These are phyloP conservation scores for Carettochelys insculpta DNA, from an alignment of 2,113 vertebrate genomes.

Conservation along the genomic window DNA sequence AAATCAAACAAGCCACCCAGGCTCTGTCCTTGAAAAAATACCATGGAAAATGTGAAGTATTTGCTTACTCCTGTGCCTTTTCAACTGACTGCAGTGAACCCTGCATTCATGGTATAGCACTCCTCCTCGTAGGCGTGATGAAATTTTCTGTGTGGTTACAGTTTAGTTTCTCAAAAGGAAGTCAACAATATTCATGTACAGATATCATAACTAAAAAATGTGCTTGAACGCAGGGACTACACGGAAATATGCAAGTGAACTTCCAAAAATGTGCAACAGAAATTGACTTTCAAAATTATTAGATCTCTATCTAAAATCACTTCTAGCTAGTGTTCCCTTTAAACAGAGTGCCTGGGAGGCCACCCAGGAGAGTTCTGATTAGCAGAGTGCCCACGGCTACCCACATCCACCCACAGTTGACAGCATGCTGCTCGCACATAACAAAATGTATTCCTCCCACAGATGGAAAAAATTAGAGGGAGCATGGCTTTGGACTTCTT, in stretches of 20 bases:
- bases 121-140: background rate
- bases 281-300: background rate
- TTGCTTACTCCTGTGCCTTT: conserved; percentile 1
- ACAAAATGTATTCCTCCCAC: too few species aligned
- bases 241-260: background rate
- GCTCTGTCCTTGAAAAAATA: too few species aligned
- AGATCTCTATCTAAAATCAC: background rate
- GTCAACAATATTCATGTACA: background rate
- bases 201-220: background rate
- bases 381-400: too few species aligned
- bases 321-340: too few species aligned
- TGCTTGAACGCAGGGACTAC: background rate
- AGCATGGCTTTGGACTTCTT: too few species aligned
- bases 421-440: too few species aligned
- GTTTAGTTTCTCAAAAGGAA: background rate
- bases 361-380: too few species aligned
- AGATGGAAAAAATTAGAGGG: too few species aligned
- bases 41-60: too few species aligned
- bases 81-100: background rate
- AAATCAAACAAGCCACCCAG: too few species aligned
- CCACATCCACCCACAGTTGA: too few species aligned
- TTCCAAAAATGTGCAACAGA: background rate
- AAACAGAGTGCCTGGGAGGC: too few species aligned
- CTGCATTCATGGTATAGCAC: background rate
- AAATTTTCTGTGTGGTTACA: background rate